Conservation (phyloP, 2,797 vertebrate genomes). For the Centroberyx gerrardi region DNA sequence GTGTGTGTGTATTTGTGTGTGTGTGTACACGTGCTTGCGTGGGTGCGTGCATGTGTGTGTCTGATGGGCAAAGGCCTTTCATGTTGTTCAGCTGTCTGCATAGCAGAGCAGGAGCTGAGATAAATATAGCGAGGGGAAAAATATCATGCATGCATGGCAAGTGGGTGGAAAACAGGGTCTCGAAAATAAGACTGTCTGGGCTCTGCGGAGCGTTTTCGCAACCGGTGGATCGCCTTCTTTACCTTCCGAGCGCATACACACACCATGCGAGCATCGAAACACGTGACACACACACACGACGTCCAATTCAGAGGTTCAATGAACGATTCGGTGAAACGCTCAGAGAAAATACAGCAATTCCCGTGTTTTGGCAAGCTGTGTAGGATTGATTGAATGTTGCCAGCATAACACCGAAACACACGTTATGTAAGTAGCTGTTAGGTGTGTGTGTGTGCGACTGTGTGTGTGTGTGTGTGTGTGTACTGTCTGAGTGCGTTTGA, state of each 20-base stretch:
- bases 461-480: no score
- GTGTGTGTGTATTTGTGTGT: slow-evolving; percentile 14
- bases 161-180: not conserved
- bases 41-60: slow-evolving; percentile 35
- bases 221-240: not conserved
- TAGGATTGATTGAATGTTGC: no score
- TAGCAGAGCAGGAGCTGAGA: slow-evolving; percentile 5
- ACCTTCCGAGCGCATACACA: not conserved
- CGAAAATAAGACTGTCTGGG: not conserved
- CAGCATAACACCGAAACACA: no score
- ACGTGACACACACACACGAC: no score
- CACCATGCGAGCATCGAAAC: no score
- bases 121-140: slow-evolving; percentile 40
- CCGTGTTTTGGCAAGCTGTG: no score
- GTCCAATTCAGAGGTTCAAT: no score
- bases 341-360: no score
- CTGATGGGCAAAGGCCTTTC: slow-evolving; percentile 47
- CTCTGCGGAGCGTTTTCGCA: no score
- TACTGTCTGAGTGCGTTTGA: not conserved
- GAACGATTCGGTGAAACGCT: no score
- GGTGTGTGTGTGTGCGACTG: no score
- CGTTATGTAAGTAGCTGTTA: no score
- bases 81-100: slow-evolving; percentile 60
- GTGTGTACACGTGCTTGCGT: slow-evolving; percentile 26
- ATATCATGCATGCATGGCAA: not conserved